phyloP scores from a whole-genome alignment of 2,113 vertebrate species.

The Nannobrachium achirus region DNA sequence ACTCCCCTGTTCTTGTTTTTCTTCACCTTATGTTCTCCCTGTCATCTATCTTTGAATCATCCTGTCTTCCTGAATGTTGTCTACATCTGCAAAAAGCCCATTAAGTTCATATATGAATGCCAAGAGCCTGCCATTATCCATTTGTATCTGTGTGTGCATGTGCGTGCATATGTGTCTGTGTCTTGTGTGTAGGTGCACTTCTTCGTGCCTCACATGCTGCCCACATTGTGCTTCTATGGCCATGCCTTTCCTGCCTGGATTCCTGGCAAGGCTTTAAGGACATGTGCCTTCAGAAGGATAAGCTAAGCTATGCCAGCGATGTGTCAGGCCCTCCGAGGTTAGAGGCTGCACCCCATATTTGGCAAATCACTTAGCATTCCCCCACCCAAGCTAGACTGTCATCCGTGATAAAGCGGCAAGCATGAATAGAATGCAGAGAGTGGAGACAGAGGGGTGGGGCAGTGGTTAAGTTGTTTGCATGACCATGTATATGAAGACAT shows the following conservation, averaged over 20 bases:
- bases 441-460: not conserved
- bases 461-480: not conserved
- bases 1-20: too few relatives aligned
- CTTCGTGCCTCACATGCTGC: not conserved
- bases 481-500: slow-evolving; percentile 15
- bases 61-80: too few relatives aligned
- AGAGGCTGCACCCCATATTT: slow-evolving; percentile 74
- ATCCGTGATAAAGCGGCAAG: slow-evolving; percentile 51
- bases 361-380: slow-evolving; percentile 62
- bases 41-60: too few relatives aligned
- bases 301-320: slow-evolving; percentile 74
- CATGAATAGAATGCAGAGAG: slow-evolving; percentile 59
- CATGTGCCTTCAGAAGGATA: slow-evolving; percentile 71
- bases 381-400: slow-evolving; percentile 54
- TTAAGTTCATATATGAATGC: too few relatives aligned
- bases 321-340: slow-evolving; percentile 58
- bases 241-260: slow-evolving; percentile 52
- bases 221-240: slow-evolving; percentile 34
- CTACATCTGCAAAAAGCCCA: too few relatives aligned
- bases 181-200: too few relatives aligned
- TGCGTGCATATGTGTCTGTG: too few relatives aligned
- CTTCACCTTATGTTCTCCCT: too few relatives aligned
- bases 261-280: slow-evolving; percentile 61
- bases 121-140: too few relatives aligned
- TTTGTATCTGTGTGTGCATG: too few relatives aligned